phyloP scores from a whole-genome alignment of 2,113 vertebrate genomes.

The Cochlearius cochlearius region DNA sequence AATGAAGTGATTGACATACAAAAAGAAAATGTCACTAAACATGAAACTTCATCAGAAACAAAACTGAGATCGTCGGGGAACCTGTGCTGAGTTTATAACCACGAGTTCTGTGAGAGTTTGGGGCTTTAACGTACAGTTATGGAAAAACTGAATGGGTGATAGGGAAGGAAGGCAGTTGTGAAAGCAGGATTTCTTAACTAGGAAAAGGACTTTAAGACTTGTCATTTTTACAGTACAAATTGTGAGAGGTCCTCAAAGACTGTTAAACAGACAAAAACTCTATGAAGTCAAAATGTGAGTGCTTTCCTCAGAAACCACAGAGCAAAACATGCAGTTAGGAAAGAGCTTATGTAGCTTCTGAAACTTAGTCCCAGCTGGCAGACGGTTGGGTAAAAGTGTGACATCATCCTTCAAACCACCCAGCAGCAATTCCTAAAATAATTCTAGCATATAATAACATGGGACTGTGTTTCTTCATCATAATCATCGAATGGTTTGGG shows the following conservation, averaged over 20 bases:
- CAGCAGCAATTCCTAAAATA: background rate
- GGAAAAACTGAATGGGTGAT: background rate
- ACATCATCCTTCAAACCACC: background rate
- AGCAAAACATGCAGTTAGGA: background rate
- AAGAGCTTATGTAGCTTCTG: background rate
- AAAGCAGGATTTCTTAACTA: background rate
- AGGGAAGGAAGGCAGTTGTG: background rate
- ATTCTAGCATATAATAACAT: background rate
- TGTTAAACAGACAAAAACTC: background rate
- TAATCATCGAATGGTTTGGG: too few relatives aligned
- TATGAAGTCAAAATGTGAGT: background rate
- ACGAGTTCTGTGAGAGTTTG: background rate
- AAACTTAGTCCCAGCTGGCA: background rate
- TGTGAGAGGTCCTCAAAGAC: background rate
- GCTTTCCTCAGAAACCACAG: background rate
- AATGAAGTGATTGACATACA: background rate
- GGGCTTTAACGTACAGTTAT: background rate
- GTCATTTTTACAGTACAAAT: background rate
- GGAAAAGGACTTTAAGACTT: background rate
- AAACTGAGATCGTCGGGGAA: background rate
- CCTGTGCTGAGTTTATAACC: background rate
- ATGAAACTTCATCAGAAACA: background rate
- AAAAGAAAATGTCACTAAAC: background rate
- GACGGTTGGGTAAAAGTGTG: background rate
- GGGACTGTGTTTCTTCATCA: background rate